Base-by-base conservation (phyloP, 2,113 vertebrate genomes). In the Zosterops japonicus region DNA sequence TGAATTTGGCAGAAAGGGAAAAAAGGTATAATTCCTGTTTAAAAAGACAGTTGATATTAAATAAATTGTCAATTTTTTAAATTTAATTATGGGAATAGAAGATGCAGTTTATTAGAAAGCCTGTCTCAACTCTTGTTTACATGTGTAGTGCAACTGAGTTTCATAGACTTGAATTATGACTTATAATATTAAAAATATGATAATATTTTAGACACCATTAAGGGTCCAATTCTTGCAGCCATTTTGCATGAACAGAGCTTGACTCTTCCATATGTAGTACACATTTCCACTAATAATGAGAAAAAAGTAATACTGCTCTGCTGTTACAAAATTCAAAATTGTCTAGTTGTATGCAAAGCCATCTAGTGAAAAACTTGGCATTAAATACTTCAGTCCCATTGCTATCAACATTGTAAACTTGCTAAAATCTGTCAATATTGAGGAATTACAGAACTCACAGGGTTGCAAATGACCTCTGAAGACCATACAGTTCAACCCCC, bases 401-500 rank as follows among this genome's bases (percentile, higher is more conserved):
- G 16, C 57, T 64, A 74, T 44, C 5, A 76, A 15, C 33, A 33
- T 50, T 67, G 11, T 8, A 36, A 11, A 33, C 63, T 81, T 33
- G 7, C 13, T 46, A 71, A 87, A 85, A 87, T 63, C 7, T 78
- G 13, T 14, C 19, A 46, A 35, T 70, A 60, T 47, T 39, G 6
- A 0, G 1, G 24, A 53, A 60, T 29, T 59, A 39, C 9, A 47
- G 23, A 53, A 41, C 31, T n/a, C 1, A 2, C 22, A 22, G 16
- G 3, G 21, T 31, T 68, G n/a, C 11, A 82, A 68, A 17, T 6
- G 24, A 25, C 27, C 11, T 46, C 53, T 47, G 39, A 7, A 41
- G 24, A 75, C 10, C 11, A 12, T 11, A 4, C 1, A 35, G 5
- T 47, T 46, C 29, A 35, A 55, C 2, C 2, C 1, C 24, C 3